Base-by-base conservation (phyloP, 1,140 invertebrate genomes). In the Propsilocerus akamusi region DNA sequence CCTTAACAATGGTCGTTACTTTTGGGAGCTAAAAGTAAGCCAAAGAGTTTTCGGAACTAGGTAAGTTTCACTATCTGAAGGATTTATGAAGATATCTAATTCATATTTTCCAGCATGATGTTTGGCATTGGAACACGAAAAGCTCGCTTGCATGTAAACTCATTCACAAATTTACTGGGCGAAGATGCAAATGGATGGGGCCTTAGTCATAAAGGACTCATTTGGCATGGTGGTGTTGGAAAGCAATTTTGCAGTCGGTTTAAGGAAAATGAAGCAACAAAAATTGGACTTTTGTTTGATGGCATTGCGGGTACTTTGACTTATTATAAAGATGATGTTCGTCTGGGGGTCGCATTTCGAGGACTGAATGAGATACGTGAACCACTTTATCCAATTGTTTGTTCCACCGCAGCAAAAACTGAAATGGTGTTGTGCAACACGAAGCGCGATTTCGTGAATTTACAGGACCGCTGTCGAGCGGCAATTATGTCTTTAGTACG, bases 371-470 rank as follows among this genome's bases (percentile, higher is more conserved):
- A 71, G 57, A 62, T 75, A n/a, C 64, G 67, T 46, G 7, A 48
- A 34, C 72, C 76, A 6, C 65, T 85, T 0, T 84, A 76, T 62
- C 82, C 82, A 4, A 74, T 81, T 26, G 68, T 83, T 2, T 76
- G 76, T 53, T 83, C 80, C 2, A 84, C 82, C 0, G 81, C 81
- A 0, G 80, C 80, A 17, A 84, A 82, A 63, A 84, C 81, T 4
- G 75, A 81, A 65, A 82, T 85, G 76, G 71, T 72, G 0, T 56
- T 83, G 0, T 68, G 67, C 11, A 58, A 63, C 5, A 72, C 73
- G 24, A 69, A 68, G 49, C 55, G 78, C 24, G 76, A 77, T 53
- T 83, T 78, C 57, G 67, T 73, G 0, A 80, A 72, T 59, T 65
- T 85, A 5, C 79, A 83, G 57, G 81, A 83, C 59, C 61, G 72